A percentile compares a stretch with the other conserved stretches of the same genome.
phyloP scores from a whole-genome alignment of 2,797 vertebrate genomes.

The Sternarchorhynchus goeldii region DNA sequence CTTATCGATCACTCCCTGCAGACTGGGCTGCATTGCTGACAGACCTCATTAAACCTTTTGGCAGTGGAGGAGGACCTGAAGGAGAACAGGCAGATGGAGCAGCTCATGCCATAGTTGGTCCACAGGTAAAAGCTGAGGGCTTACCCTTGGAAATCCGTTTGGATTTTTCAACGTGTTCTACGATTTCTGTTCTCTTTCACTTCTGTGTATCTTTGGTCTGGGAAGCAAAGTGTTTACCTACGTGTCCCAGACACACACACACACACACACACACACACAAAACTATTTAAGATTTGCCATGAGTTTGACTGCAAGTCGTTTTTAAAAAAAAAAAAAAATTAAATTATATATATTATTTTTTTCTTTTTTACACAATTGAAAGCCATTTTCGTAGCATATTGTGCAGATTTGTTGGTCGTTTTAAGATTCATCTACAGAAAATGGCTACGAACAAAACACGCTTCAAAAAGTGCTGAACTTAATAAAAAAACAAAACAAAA shows the following conservation, averaged over 20 bases:
- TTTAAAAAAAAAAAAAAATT: no score
- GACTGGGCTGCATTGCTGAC: slow-evolving; percentile 63
- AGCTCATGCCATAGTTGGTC: slow-evolving; percentile 56
- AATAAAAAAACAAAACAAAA: slow-evolving; percentile 37
- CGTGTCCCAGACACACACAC: neutral
- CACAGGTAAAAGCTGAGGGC: slow-evolving; percentile 75
- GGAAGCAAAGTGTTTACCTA: slow-evolving; percentile 39
- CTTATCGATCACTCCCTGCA: slow-evolving; percentile 36
- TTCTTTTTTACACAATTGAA: no score
- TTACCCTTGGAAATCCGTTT: slow-evolving; percentile 60
- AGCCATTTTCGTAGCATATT: slow-evolving; percentile 1
- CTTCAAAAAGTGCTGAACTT: slow-evolving; percentile 30
- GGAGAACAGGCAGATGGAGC: slow-evolving; percentile 63
- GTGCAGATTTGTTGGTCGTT: neutral
- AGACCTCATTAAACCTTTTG: slow-evolving; percentile 55
- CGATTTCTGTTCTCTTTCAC: slow-evolving; percentile 32
- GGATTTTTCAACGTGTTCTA: slow-evolving; percentile 31
- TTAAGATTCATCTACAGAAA: slow-evolving; percentile 5
- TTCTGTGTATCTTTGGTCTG: slow-evolving; percentile 14
- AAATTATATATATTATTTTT: no score
- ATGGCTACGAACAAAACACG: slow-evolving; percentile 8
- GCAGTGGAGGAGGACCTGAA: slow-evolving; percentile 61
- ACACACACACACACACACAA: no score
- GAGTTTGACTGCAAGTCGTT: no score
- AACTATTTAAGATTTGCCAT: no score